Conservation (phyloP, 2,888 invertebrate genomes). For the Pyralis farinalis region DNA sequence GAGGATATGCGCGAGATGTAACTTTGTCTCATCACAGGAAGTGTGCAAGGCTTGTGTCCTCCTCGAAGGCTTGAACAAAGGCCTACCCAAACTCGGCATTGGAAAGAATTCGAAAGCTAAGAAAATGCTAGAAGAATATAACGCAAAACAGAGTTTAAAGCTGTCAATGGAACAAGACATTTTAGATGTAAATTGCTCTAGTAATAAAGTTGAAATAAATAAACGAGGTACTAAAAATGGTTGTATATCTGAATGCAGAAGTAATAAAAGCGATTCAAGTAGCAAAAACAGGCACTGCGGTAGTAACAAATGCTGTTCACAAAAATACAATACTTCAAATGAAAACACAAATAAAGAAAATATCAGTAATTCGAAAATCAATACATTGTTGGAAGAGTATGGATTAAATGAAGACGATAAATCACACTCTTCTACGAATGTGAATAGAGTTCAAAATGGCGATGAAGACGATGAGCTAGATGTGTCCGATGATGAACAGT, state of each 20-base stretch:
- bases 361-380: constrained; percentile 38
- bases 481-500: constrained; percentile 31
- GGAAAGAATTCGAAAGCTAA: constrained; percentile 93
- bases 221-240: constrained; percentile 22
- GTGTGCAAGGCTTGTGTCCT: constrained; percentile 98
- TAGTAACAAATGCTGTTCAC: constrained; percentile 34
- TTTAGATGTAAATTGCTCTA: constrained; percentile 41
- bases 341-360: constrained; percentile 10
- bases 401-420: constrained; percentile 32
- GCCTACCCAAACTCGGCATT: constrained; percentile 94
- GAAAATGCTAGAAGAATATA: constrained; percentile 81
- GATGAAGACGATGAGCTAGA: constrained; percentile 20
- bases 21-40: constrained; percentile 94
- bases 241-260: not conserved
- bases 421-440: constrained; percentile 7
- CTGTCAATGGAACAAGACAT: constrained; percentile 28
- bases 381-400: constrained; percentile 46
- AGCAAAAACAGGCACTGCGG: constrained; percentile 21
- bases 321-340: constrained; percentile 26
- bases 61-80: constrained; percentile 96
- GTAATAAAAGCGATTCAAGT: constrained; percentile 13
- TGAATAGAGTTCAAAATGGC: constrained; percentile 16
- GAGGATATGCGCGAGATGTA: constrained; percentile 91
- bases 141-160: constrained; percentile 37
- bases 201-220: constrained; percentile 22